Evolutionary conservation across 1,140 invertebrate species (phyloP).

Genomic region (Drepana arcuata): DNA sequence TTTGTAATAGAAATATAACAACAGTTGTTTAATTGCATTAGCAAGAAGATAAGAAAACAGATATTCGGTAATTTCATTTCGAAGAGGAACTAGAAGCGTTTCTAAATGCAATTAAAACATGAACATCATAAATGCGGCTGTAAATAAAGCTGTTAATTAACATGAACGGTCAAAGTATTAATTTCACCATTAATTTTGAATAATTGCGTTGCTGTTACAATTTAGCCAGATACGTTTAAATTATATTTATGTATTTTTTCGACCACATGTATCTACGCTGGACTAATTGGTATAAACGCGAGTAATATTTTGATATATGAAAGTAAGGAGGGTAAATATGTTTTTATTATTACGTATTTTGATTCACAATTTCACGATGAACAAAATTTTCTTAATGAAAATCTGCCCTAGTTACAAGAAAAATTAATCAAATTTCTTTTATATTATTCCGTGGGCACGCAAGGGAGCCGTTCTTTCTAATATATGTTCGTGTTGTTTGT

Average conservation of each 20-base stretch:
- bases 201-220: conserved; percentile 55
- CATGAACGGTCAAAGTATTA: conserved; percentile 65
- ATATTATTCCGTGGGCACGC: too few relatives aligned
- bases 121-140: conserved; percentile 13
- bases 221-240: conserved; percentile 54
- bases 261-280: conserved; percentile 41
- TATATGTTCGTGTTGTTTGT: conserved; percentile 10
- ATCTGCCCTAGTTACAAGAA: conserved; percentile 10
- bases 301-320: conserved; percentile 49
- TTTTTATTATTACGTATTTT: too few relatives aligned
- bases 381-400: conserved; percentile 10
- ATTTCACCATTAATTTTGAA: conserved; percentile 67
- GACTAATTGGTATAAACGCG: conserved; percentile 51
- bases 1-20: too few relatives aligned
- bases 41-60: too few relatives aligned
- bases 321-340: conserved; percentile 31
- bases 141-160: conserved; percentile 54
- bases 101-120: conserved; percentile 17
- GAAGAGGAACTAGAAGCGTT: too few relatives aligned
- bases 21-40: too few relatives aligned
- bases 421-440: conserved; percentile 3
- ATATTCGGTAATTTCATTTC: too few relatives aligned
- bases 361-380: too few relatives aligned
- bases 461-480: conserved; percentile 1
- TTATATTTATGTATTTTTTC: conserved; percentile 60